phyloP scores from a whole-genome alignment of 2,113 vertebrate species.

The Ailuropoda melanoleuca region DNA sequence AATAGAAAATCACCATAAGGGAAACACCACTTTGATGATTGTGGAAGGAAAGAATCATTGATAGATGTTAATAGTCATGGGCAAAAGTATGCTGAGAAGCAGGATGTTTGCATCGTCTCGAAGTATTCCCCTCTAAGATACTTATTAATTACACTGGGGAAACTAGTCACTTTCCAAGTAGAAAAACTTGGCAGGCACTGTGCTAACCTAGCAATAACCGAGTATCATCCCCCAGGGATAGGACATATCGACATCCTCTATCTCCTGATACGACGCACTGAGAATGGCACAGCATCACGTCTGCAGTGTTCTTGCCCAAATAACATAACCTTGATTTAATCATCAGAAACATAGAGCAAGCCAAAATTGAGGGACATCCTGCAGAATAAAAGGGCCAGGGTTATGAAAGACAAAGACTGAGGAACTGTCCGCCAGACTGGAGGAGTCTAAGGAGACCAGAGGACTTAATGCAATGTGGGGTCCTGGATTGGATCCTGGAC shows the following conservation, averaged over 20 bases:
- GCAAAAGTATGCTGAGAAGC: neutral
- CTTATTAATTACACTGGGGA: neutral
- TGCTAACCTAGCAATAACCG: neutral
- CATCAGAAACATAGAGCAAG: neutral
- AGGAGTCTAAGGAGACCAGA: neutral
- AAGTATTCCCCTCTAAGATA: neutral
- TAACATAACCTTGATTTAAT: neutral
- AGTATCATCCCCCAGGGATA: neutral
- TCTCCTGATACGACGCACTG: neutral
- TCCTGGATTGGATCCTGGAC: neutral
- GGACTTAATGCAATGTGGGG: neutral
- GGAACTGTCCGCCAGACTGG: neutral
- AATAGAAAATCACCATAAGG: neutral
- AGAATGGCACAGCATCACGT: neutral
- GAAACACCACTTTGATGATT: neutral
- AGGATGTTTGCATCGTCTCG: neutral
- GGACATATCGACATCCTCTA: neutral
- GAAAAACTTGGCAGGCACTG: neutral
- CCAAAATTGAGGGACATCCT: neutral
- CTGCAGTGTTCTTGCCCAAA: neutral
- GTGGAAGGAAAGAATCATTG: neutral
- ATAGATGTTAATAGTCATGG: conserved; percentile 4
- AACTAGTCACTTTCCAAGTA: conserved; percentile 13
- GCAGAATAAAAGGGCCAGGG: conserved; percentile 9
- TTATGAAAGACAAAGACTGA: conserved; percentile 21